These are phyloP conservation scores for Chymomyza costata DNA, from an alignment of 1,140 invertebrate species.

Conservation along the genomic window DNA sequence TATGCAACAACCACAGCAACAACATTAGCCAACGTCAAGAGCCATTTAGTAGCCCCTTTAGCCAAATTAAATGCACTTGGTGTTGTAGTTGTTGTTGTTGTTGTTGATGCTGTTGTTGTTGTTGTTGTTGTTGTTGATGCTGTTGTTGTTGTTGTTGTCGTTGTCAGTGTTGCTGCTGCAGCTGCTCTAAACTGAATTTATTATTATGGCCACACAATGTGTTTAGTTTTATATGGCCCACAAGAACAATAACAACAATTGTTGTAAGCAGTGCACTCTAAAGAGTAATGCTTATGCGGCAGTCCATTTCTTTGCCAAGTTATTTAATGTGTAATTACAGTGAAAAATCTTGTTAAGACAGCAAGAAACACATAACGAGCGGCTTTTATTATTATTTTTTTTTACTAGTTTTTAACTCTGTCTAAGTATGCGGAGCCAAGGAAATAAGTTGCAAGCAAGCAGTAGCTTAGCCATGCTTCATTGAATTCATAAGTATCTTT, in stretches of 20 bases:
- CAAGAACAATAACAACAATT: too few species aligned
- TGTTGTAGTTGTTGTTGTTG: conserved; percentile 35
- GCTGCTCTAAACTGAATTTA: conserved; percentile 47
- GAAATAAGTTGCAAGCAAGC: too few species aligned
- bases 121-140: conserved; percentile 29
- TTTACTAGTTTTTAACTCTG: too few species aligned
- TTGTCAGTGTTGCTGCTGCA: conserved; percentile 16
- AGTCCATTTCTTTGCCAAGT: conserved; percentile 35
- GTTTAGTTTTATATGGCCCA: conserved; percentile 54
- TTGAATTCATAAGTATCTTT: conserved; percentile 59
- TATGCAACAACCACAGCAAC: conserved; percentile 37
- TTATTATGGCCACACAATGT: conserved; percentile 62
- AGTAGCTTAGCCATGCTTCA: conserved; percentile 59
- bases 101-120: conserved; percentile 27
- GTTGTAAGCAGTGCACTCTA: too few species aligned
- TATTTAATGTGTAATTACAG: conserved; percentile 70
- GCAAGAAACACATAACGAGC: conserved; percentile 20
- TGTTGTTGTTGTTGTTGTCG: conserved; percentile 32
- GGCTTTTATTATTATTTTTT: too few species aligned
- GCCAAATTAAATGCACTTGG: conserved; percentile 63
- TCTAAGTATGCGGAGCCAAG: too few species aligned
- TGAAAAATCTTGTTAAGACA: conserved; percentile 47
- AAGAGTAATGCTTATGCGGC: conserved; percentile 52
- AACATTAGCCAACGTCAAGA: conserved; percentile 29
- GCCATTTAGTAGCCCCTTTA: conserved; percentile 67